Percentiles rank a stretch among this genome's conserved stretches.
Evolutionary conservation across 2,113 vertebrate genomes (phyloP).

Genomic region (Lepisosteus osseus): DNA sequence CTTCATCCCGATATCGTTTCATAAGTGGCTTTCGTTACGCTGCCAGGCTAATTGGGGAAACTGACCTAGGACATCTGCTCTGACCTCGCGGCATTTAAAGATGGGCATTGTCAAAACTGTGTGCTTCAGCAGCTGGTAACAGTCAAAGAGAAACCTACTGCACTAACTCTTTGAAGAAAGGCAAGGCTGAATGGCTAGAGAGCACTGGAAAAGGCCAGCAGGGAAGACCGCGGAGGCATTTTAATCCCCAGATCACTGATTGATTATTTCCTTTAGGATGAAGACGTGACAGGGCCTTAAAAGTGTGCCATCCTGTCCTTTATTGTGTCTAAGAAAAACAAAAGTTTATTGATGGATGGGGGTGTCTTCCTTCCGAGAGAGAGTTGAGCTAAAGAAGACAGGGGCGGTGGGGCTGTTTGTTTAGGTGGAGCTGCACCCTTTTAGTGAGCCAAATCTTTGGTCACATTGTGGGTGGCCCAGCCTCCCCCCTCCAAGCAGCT

Average conservation of each 20-base stretch:
- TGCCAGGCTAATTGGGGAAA: too few relatives aligned
- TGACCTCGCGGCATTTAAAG: too few relatives aligned
- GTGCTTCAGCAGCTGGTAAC: too few relatives aligned
- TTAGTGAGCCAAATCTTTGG: conserved; percentile 25
- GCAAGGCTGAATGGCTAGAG: too few relatives aligned
- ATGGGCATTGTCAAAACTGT: too few relatives aligned
- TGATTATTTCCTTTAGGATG: background rate
- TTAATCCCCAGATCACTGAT: background rate
- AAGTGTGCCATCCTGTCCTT: background rate
- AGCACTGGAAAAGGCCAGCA: background rate
- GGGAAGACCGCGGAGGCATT: background rate
- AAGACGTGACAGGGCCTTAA: background rate
- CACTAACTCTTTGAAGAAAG: too few relatives aligned
- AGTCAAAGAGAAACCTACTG: too few relatives aligned
- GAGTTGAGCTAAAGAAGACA: background rate
- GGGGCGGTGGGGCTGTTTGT: conserved; percentile 24
- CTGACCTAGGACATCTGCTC: too few relatives aligned
- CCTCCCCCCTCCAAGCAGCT: conserved; percentile 1
- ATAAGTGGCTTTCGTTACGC: too few relatives aligned
- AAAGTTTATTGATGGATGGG: background rate
- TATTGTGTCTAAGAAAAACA: background rate
- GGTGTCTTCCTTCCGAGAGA: background rate
- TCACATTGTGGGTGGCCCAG: conserved; percentile 36
- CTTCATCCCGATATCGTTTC: too few relatives aligned
- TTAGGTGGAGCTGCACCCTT: conserved; percentile 22